Evolutionary conservation across 2,797 vertebrate genomes (phyloP), one percentile per base, ranked within the genome.

Genomic region (Sus cebifrons): DNA sequence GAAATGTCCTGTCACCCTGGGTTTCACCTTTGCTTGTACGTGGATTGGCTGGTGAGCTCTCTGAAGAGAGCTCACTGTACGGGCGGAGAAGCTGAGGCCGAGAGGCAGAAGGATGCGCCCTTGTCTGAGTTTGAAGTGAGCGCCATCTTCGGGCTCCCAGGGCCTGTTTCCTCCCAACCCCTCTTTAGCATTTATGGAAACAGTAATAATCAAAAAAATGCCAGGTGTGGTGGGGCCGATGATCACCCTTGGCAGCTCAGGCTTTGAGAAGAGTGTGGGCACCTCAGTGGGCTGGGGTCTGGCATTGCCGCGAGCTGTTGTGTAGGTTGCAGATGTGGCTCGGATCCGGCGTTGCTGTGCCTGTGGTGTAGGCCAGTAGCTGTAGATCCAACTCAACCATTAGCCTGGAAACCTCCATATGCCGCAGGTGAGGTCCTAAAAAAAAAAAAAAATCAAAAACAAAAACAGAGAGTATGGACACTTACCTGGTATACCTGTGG

Each of bases 191-290:
- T 52, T 52, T 86, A 62, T 73, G 32, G 68, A 54, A 52, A 71
- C 32, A 36, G 36, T 36, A 36, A 36, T 36, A 36, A 36, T 36
- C 36, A 49, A 6, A 58, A 15, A 89, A 14, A 6, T 16, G 60
- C 17, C 5, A 16, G 20, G 11, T 60, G 1, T 14, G 3, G 6
- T 10, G 1, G 27, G 27, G 2, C 7, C 40, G n/a, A 10, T 7
- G 3, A 18, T 67, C 25, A 21, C 20, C 17, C 68, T 4, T 6
- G 15, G 58, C 52, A 70, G 75, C 17, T 40, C 15, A 1, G 1
- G 17, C 25, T 70, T 15, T 29, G 83, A 27, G 2, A 3, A 49
- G n/a, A 27, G 23, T 52, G 17, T 36, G 36, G 36, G 36, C 36
- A 36, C 36, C 36, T 36, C 36, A 36, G 36, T 36, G 36, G 36